These are phyloP conservation scores for Rhopilema esculentum DNA, from an alignment of 30 jellyfish, hydroid and myxozoan genomes.

Conservation along the genomic window DNA sequence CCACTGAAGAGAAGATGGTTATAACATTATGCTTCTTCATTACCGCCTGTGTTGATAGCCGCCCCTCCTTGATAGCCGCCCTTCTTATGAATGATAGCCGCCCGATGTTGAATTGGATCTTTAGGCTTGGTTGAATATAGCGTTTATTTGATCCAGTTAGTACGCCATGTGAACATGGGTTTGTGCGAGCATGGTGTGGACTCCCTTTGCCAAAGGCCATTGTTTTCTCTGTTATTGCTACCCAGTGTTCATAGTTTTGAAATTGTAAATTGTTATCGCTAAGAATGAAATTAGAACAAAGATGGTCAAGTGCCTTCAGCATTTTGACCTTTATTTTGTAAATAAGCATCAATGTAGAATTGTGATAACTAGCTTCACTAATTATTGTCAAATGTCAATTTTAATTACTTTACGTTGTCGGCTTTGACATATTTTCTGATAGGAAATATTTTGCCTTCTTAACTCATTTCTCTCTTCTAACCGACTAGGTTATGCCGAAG, in stretches of 20 bases:
- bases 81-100: too few species aligned
- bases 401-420: background rate
- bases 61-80: too few species aligned
- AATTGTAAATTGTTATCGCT: background rate
- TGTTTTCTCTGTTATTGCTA: too few species aligned
- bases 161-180: background rate
- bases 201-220: background rate
- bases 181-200: background rate
- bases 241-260: background rate
- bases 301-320: conserved; percentile 1
- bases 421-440: background rate
- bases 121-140: too few species aligned
- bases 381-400: conserved; percentile 10
- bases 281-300: background rate
- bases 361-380: conserved; percentile 37
- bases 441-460: background rate
- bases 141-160: too few species aligned
- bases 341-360: conserved; percentile 48
- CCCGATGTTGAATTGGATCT: too few species aligned
- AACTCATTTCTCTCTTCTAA: background rate
- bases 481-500: background rate
- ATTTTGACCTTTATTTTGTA: conserved; percentile 44
- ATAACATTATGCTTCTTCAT: too few species aligned
- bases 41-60: too few species aligned
- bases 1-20: too few species aligned